phyloP scores from a whole-genome alignment of 2,113 vertebrate genomes.

The Toxostoma redivivum region DNA sequence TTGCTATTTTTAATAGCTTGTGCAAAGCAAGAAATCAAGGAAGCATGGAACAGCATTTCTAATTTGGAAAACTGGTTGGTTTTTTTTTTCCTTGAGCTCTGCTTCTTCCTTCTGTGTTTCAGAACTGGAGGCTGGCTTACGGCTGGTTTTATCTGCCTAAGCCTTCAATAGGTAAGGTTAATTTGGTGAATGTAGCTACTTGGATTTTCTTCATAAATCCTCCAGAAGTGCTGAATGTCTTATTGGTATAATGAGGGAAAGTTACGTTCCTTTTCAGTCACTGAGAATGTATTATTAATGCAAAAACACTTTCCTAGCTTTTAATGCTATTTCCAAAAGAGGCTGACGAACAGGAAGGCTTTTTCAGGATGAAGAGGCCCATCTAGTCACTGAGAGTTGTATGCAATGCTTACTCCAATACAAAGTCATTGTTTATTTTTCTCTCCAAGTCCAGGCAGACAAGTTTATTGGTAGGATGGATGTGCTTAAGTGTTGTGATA shows the following conservation, averaged over 20 bases:
- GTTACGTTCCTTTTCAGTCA: background rate
- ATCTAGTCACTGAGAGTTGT: background rate
- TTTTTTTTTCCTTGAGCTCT: background rate
- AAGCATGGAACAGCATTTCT: conserved; percentile 8
- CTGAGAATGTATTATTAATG: conserved; percentile 46
- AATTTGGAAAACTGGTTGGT: background rate
- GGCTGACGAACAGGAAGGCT: background rate
- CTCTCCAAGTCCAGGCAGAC: background rate
- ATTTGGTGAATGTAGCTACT: background rate
- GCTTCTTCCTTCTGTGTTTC: background rate
- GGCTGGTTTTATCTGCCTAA: conserved; percentile 6
- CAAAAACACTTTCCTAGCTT: conserved; percentile 19
- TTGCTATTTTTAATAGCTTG: conserved; percentile 29
- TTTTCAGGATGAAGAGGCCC: background rate
- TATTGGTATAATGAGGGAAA: background rate
- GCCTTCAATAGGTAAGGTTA: background rate
- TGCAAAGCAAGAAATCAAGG: background rate
- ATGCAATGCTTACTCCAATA: background rate
- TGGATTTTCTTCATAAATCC: background rate
- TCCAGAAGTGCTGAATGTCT: conserved; percentile 2
- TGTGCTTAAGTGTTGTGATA: background rate
- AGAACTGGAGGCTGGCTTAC: background rate
- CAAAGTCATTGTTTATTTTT: background rate
- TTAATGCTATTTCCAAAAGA: background rate
- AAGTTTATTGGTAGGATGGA: background rate